Conservation (phyloP, 1,140 invertebrate genomes). For the Cephus cinctus region DNA sequence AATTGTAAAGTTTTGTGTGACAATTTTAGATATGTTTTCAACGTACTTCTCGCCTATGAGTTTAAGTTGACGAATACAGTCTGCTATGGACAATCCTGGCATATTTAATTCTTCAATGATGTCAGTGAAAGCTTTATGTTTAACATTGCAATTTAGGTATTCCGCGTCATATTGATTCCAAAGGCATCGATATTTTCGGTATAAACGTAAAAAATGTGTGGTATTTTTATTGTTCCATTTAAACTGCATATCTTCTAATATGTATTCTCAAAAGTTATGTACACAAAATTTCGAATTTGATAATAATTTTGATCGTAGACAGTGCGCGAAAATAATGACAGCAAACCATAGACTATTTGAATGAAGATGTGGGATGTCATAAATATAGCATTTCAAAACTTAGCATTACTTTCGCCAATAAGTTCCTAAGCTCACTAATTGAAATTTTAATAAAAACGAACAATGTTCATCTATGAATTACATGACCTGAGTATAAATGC, state of each 20-base stretch:
- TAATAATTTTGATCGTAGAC: too few species aligned
- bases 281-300: too few species aligned
- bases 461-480: too few species aligned
- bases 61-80: constrained; percentile 34
- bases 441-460: too few species aligned
- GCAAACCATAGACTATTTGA: too few species aligned
- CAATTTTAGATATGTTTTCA: too few species aligned
- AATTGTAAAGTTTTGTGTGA: neutral
- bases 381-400: too few species aligned
- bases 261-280: constrained; percentile 8
- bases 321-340: too few species aligned
- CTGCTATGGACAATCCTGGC: constrained; percentile 21
- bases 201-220: constrained; percentile 29
- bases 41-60: constrained; percentile 36
- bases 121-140: constrained; percentile 24
- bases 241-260: constrained; percentile 20
- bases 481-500: too few species aligned
- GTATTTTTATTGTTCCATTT: constrained; percentile 33
- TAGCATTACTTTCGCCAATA: too few species aligned
- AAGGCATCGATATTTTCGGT: constrained; percentile 36
- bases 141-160: constrained; percentile 29
- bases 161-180: constrained; percentile 35
- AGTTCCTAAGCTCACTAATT: too few species aligned
- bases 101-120: constrained; percentile 29
- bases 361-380: too few species aligned